Evolutionary conservation across 2,888 invertebrate species (phyloP).

Genomic region (Cylloceria caligata): DNA sequence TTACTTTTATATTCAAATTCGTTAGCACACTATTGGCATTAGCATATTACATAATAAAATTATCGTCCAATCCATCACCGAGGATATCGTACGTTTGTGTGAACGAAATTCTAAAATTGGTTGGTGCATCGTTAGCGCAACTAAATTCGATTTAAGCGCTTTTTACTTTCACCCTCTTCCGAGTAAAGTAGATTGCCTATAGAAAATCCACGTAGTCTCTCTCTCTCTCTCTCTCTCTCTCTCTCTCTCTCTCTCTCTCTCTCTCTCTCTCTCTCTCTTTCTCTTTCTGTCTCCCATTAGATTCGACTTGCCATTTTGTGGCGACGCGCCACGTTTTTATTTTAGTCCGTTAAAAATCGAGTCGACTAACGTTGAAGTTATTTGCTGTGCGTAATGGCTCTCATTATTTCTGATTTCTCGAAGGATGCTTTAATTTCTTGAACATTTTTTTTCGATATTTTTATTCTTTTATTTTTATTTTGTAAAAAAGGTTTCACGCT

Average conservation of each 20-base stretch:
- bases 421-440: too few relatives aligned
- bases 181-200: slow-evolving; percentile 66
- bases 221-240: too few relatives aligned
- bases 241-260: too few relatives aligned
- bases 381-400: slow-evolving; percentile 33
- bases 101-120: slow-evolving; percentile 15
- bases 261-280: too few relatives aligned
- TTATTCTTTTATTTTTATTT: too few relatives aligned
- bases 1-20: too few relatives aligned
- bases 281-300: too few relatives aligned
- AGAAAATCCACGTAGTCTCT: slow-evolving; percentile 38
- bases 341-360: slow-evolving; percentile 44
- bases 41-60: neutral
- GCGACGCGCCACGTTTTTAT: slow-evolving; percentile 21
- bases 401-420: too few relatives aligned
- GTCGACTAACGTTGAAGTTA: slow-evolving; percentile 43
- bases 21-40: neutral
- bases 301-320: slow-evolving; percentile 32
- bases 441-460: too few relatives aligned
- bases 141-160: slow-evolving; percentile 23
- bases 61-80: neutral
- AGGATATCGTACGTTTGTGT: slow-evolving; percentile 5
- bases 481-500: too few relatives aligned
- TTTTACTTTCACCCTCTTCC: slow-evolving; percentile 54
- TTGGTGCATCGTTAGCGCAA: neutral